A percentile compares a stretch with the other conserved stretches of the same genome.
Evolutionary conservation across 23 tunicate species (phyloP).

Genomic region (Clavelina lepadiformis): DNA sequence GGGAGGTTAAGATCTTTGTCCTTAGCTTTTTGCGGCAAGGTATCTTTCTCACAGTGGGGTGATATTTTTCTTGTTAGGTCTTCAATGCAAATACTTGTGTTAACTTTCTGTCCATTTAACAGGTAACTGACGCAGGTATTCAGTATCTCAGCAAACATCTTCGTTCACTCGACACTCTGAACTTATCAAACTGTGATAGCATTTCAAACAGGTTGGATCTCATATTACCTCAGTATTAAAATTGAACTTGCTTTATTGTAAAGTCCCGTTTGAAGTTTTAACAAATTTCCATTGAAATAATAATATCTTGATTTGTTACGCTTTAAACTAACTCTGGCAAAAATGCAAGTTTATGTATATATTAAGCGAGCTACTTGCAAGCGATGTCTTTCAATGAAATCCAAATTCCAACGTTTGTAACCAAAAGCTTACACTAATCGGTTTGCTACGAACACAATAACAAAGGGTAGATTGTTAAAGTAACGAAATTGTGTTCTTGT

Average conservation of each 20-base stretch:
- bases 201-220: conserved; percentile 12
- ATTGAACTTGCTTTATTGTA: too few relatives aligned
- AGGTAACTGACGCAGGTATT: conserved; percentile 37
- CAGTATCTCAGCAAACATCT: conserved; percentile 1
- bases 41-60: background rate
- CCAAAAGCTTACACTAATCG: too few relatives aligned
- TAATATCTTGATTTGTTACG: too few relatives aligned
- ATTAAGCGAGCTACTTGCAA: too few relatives aligned
- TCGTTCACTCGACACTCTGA: conserved; percentile 15
- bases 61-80: background rate
- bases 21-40: conserved; percentile 16
- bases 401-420: too few relatives aligned
- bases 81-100: background rate
- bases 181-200: conserved; percentile 22
- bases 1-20: conserved; percentile 5
- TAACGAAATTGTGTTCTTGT: background rate
- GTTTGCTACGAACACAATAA: too few relatives aligned
- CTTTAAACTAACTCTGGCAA: too few relatives aligned
- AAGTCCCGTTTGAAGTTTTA: too few relatives aligned
- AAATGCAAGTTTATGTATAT: too few relatives aligned
- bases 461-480: too few relatives aligned
- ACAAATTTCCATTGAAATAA: too few relatives aligned
- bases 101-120: background rate
- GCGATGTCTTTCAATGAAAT: too few relatives aligned
- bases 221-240: background rate